Conservation (phyloP, 1,140 invertebrate genomes). For the Leptinotarsa texana region DNA sequence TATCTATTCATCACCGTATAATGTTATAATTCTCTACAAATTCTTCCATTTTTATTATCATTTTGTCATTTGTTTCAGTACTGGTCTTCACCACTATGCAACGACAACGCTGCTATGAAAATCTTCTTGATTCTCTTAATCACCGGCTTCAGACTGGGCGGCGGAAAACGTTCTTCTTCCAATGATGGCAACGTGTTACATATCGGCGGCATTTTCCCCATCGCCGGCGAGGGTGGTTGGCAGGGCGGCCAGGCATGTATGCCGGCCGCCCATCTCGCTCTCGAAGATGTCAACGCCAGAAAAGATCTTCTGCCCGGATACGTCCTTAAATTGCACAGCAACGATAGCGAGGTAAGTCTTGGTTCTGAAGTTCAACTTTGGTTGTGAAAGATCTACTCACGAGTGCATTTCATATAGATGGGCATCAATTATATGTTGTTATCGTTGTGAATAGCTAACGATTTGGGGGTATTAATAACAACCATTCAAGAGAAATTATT, state of each 20-base stretch:
- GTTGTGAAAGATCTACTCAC: no score
- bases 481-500: no score
- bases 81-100: conserved; percentile 48
- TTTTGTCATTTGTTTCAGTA: conserved; percentile 48
- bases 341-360: conserved; percentile 91
- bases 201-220: conserved; percentile 98
- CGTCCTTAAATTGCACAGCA: conserved; percentile 87
- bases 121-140: conserved; percentile 40
- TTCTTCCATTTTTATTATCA: background rate
- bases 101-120: conserved; percentile 41
- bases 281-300: conserved; percentile 93
- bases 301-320: conserved; percentile 91
- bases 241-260: conserved; percentile 92
- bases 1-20: background rate
- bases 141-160: conserved; percentile 33
- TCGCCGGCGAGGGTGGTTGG: conserved; percentile 93
- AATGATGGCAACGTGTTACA: conserved; percentile 74
- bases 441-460: no score
- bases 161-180: conserved; percentile 28
- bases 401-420: no score
- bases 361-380: no score
- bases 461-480: no score
- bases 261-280: conserved; percentile 92
- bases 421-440: no score
- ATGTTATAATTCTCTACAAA: background rate